Conservation (phyloP, 92 coral and sea anemone genomes). For the Pocillopora meandrina region DNA sequence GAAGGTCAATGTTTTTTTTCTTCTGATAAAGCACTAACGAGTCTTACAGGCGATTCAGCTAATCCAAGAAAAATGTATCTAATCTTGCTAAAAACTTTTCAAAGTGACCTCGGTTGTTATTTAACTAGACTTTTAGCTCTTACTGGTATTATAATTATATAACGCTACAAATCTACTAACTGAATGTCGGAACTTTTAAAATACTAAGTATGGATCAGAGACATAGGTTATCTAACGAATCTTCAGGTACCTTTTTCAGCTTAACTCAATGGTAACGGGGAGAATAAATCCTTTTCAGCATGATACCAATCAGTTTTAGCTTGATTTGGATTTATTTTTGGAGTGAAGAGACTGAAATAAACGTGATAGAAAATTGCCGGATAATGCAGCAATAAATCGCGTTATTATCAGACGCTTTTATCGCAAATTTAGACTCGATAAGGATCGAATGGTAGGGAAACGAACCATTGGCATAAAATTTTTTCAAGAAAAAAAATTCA, state of each 20-base stretch:
- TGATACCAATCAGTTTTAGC: neutral
- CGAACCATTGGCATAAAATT: no score
- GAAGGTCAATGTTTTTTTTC: no score
- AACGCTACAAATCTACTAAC: constrained; percentile 3
- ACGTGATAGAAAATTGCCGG: neutral
- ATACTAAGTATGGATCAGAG: neutral
- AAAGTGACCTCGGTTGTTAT: neutral
- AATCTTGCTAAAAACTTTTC: neutral
- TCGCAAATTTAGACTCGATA: neutral
- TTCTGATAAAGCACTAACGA: no score
- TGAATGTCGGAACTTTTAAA: constrained; percentile 5
- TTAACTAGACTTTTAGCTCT: neutral
- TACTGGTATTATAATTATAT: neutral
- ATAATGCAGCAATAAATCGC: no score
- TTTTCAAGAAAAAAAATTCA: neutral
- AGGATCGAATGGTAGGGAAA: neutral
- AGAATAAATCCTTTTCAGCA: neutral
- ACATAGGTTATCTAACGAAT: constrained; percentile 9
- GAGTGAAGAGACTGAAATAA: neutral
- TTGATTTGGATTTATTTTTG: neutral
- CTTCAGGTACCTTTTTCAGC: neutral
- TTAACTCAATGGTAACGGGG: neutral
- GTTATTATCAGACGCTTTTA: no score
- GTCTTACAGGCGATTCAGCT: no score
- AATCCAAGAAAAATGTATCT: no score